A percentile compares a stretch with the other conserved stretches of the same genome.
Conservation (phyloP, 2,113 vertebrate species). For the Nesoenas mayeri region DNA sequence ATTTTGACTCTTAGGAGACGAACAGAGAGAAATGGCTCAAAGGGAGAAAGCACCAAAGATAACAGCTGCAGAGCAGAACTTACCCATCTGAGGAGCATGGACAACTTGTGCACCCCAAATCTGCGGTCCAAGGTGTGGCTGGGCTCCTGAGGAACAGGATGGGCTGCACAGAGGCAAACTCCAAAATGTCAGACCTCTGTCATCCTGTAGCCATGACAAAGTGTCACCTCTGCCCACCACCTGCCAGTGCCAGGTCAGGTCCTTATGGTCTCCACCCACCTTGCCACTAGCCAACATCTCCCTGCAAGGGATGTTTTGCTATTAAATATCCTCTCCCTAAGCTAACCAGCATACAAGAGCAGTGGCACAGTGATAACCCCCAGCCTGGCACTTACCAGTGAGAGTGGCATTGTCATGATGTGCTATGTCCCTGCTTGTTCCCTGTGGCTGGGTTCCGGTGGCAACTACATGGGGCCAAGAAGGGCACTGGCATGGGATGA, state of each 20-base stretch:
- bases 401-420: background rate
- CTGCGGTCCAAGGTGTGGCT: rapidly evolving
- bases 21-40: background rate
- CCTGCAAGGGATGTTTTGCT: background rate
- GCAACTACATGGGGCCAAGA: background rate
- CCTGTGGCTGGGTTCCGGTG: background rate
- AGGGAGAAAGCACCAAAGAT: background rate
- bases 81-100: background rate
- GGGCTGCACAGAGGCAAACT: background rate
- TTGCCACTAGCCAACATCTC: background rate
- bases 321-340: background rate
- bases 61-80: background rate
- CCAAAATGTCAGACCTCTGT: background rate
- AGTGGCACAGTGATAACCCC: background rate
- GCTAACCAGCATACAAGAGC: background rate
- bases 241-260: background rate
- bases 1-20: background rate
- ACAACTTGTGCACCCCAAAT: background rate
- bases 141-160: rapidly evolving
- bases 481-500: background rate
- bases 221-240: background rate
- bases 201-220: background rate
- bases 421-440: background rate
- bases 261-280: background rate
- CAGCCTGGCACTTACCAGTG: background rate